Evolutionary conservation across 2,888 invertebrate genomes (phyloP).

Genomic region (Ceratothoa steindachneri): DNA sequence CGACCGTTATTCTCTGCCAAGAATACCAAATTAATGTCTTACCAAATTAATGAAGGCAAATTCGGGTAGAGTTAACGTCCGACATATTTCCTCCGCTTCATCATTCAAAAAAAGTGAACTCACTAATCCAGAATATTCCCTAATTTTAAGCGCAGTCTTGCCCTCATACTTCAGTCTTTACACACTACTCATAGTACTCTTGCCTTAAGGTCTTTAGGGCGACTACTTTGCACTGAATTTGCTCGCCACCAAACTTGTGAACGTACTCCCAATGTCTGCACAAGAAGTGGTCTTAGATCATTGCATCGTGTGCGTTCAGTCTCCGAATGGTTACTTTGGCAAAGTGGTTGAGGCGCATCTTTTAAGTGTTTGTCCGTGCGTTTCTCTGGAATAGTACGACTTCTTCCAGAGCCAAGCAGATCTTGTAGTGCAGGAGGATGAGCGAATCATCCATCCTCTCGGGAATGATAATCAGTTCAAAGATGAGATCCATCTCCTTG

Average conservation of each 20-base stretch:
- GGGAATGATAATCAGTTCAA: slow-evolving; percentile 51
- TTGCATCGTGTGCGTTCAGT: slow-evolving; percentile 36
- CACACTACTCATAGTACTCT: slow-evolving; percentile 32
- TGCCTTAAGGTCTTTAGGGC: slow-evolving; percentile 12
- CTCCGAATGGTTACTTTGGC: slow-evolving; percentile 18
- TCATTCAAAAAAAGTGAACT: slow-evolving; percentile 23
- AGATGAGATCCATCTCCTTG: slow-evolving; percentile 49
- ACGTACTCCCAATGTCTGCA: slow-evolving; percentile 24
- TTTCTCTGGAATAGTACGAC: slow-evolving; percentile 50
- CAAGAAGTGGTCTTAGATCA: slow-evolving; percentile 43
- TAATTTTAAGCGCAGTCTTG: slow-evolving; percentile 18
- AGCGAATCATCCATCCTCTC: slow-evolving; percentile 52
- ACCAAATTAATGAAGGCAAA: slow-evolving; percentile 18
- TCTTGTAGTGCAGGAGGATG: slow-evolving; percentile 50
- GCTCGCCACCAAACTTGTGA: slow-evolving; percentile 17
- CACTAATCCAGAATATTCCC: slow-evolving; percentile 34
- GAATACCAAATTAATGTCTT: too few relatives aligned
- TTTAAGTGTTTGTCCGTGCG: slow-evolving; percentile 46
- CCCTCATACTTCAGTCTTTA: slow-evolving; percentile 24
- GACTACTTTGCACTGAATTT: slow-evolving; percentile 28
- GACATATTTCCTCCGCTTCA: slow-evolving; percentile 20
- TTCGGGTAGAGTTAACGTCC: slow-evolving; percentile 31
- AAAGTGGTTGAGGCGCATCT: slow-evolving; percentile 8
- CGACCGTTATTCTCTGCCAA: too few relatives aligned
- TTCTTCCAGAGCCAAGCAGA: slow-evolving; percentile 51